A percentile compares a stretch with the other conserved stretches of the same genome.
These are phyloP conservation scores for Darevskia mixta DNA, from an alignment of 2,797 vertebrate species.

Conservation along the genomic window DNA sequence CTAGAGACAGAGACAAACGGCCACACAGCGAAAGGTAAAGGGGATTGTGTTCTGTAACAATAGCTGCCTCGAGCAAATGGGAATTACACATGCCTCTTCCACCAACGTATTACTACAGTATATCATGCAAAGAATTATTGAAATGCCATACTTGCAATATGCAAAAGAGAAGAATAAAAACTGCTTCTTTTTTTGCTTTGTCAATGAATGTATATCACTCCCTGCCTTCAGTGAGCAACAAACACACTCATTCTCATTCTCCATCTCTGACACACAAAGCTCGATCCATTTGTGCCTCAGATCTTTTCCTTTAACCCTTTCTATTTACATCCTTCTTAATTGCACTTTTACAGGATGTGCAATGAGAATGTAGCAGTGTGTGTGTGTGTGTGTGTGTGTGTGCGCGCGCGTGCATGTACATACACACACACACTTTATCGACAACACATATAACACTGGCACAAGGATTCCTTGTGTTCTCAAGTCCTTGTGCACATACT, in stretches of 20 bases:
- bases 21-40: neutral
- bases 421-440: conserved; percentile 9
- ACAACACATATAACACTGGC: conserved; percentile 40
- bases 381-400: conserved; percentile 23
- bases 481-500: conserved; percentile 41
- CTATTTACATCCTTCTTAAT: conserved; percentile 39
- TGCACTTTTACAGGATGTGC: conserved; percentile 32
- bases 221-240: neutral
- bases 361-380: conserved; percentile 23
- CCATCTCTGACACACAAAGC: neutral
- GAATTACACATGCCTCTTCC: neutral
- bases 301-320: conserved; percentile 61
- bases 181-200: neutral
- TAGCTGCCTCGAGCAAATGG: neutral
- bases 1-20: neutral
- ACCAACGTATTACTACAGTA: neutral
- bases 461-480: conserved; percentile 40
- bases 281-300: conserved; percentile 43
- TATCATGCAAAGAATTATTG: conserved; percentile 14
- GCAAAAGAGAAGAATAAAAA: neutral
- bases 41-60: neutral
- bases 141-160: neutral
- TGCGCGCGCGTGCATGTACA: neutral
- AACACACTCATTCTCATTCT: neutral
- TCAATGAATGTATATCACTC: conserved; percentile 33